These are phyloP conservation scores for Drosophila subobscura DNA, from an alignment of 1,140 invertebrate species.

Conservation along the genomic window DNA sequence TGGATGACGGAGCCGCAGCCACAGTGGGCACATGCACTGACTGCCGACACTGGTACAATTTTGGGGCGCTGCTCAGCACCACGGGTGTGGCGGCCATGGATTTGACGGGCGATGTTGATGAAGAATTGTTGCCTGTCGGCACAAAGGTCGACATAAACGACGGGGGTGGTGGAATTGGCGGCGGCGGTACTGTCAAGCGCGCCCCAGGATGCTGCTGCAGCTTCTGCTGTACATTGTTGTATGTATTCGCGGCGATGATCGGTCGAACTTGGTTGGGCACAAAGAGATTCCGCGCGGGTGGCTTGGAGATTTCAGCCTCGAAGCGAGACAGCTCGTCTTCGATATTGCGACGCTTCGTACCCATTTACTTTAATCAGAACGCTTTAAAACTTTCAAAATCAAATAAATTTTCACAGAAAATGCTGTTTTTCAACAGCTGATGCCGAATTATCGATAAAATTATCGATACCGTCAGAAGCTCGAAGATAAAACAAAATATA, in stretches of 20 bases:
- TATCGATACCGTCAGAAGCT: neutral
- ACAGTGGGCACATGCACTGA: constrained; percentile 83
- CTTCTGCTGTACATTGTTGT: constrained; percentile 87
- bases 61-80: constrained; percentile 87
- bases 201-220: constrained; percentile 84
- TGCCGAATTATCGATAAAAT: neutral
- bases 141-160: constrained; percentile 83
- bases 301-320: constrained; percentile 92
- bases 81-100: constrained; percentile 85
- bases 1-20: constrained; percentile 81
- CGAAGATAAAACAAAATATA: no score
- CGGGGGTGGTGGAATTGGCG: constrained; percentile 84
- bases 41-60: constrained; percentile 85
- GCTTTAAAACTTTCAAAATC: constrained; percentile 16
- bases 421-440: constrained; percentile 39
- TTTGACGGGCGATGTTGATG: constrained; percentile 43
- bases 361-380: constrained; percentile 50
- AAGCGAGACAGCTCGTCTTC: constrained; percentile 94
- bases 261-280: constrained; percentile 85
- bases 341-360: constrained; percentile 85
- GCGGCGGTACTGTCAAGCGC: constrained; percentile 84
- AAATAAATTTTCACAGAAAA: constrained; percentile 50
- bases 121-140: constrained; percentile 82
- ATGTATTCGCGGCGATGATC: constrained; percentile 88
- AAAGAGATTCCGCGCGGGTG: constrained; percentile 73